Evolutionary conservation across 2,797 vertebrate species (phyloP), one percentile per base, ranked within the genome.

Genomic region (Halcyon badia): DNA sequence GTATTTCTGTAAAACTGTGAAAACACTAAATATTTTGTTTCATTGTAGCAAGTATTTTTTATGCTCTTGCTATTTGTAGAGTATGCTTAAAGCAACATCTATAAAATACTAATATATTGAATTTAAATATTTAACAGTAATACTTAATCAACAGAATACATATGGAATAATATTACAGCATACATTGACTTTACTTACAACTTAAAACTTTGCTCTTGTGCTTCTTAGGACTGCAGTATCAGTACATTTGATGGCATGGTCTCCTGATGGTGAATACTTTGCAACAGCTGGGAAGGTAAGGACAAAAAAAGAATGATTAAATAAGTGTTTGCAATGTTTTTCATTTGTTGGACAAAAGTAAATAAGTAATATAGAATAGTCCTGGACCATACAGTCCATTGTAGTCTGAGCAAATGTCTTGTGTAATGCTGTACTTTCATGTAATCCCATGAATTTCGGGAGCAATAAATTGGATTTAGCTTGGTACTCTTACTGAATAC

Each of bases 191-290:
- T 46, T 81, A 78, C 33, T 94, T 90, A 60, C 86, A 65, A 62
- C 91, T 70, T 60, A 28, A 89, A 95, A 91, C 62, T 77, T 65
- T 64, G 66, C 24, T 89, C 18, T 56, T 2, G 4, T 94, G 7
- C 88, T 87, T 81, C 94, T 75, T 98, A 99, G 99, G 98, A 99
- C 99, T 19, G 99, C 99, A 70, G 98, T 99, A 35, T 99, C 99
- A 83, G 97, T 99, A 46, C 98, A 98, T 91, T 96, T 99, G 93
- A 99, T 99, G 98, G 99, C 99, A 95, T 99, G 99, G 99, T 99
- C 99, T 89, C 99, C 99, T 94, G 99, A 99, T 97, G 99, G 99
- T 90, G 99, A 99, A 98, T 99, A 99, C 96, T 99, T 99, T 92
- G 99, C 99, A 95, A 99, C 99, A 80, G 98, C 99, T 96, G 99